Evolutionary conservation across 2,888 invertebrate genomes (phyloP).

Genomic region (Mechanitis messenoides): DNA sequence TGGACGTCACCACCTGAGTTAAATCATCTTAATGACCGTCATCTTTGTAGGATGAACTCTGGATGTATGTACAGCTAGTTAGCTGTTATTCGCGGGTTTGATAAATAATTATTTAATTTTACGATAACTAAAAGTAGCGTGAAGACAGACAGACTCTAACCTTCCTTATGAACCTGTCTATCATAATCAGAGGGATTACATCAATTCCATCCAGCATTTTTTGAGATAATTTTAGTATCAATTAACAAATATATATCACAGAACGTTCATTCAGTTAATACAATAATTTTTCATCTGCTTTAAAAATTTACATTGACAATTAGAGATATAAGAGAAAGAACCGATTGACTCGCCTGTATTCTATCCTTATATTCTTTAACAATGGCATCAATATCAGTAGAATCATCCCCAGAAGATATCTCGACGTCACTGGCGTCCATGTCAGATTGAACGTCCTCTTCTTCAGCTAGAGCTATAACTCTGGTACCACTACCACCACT

Average conservation of each 20-base stretch:
- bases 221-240: too few species aligned
- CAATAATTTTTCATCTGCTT: neutral
- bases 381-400: conserved; percentile 86
- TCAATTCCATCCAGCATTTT: too few species aligned
- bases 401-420: conserved; percentile 77
- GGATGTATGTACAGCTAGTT: too few species aligned
- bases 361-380: conserved; percentile 86
- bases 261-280: neutral
- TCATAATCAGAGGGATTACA: too few species aligned
- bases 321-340: neutral
- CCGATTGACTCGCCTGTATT: conserved; percentile 72
- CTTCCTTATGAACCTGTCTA: too few species aligned
- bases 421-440: conserved; percentile 76
- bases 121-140: too few species aligned
- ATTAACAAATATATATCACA: conserved; percentile 1
- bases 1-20: conserved; percentile 63
- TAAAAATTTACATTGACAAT: neutral
- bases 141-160: too few species aligned
- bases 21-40: too few species aligned
- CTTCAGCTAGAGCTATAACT: conserved; percentile 46
- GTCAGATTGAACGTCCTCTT: conserved; percentile 59
- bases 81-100: too few species aligned
- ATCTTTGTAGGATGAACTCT: too few species aligned
- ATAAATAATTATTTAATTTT: too few species aligned
- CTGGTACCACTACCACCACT: conserved; percentile 50